Evolutionary conservation across 2,888 invertebrate genomes (phyloP), one percentile per base, ranked within the genome.

Genomic region (Folsomia manolachei): DNA sequence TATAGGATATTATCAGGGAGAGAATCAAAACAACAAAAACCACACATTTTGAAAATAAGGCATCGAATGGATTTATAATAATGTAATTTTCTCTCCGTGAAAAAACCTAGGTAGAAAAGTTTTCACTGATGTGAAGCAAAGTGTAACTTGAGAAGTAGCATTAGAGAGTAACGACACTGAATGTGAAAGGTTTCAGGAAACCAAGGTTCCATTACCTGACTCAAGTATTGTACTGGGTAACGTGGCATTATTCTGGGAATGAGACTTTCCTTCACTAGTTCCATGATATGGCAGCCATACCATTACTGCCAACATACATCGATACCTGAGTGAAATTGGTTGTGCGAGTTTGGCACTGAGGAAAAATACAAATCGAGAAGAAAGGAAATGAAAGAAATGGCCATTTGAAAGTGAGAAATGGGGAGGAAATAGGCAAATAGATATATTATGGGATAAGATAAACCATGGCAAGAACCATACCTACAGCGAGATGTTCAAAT

Each of bases 381-480:
- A 74, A 75, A 75, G 74, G 74, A 74, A 74, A 71, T 74, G 74
- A 71, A 74, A 74, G 75, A 72, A 72, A 75, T 68, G 72, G 66
- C 72, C 72, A 70, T 72, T 72, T 74, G 75, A 75, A 75, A 72
- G 75, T 72, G 70, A 72, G 68, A 70, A 71, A 74, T 72, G 74
- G 63, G 67, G 67, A 74, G 74, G 74, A 74, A 74, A 74, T 74
- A 71, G 72, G 26, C 52, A 66, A 27, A 66, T 24, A 66, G 65
- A 51, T 66, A 66, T 63, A 63, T 26, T 27, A 27, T 27, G 24
- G 23, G 39, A 27, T 65, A 65, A 27, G 39, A 27, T 39, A 56
- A 56, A 56, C 4, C 21, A 56, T 7, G 19, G 56, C 19, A n/a
- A 21, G 56, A 56, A 56, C 4, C 21, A 56, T 7, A 7, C 11